Evolutionary conservation across 2,113 vertebrate species (phyloP).

Genomic region (Sturnira hondurensis): DNA sequence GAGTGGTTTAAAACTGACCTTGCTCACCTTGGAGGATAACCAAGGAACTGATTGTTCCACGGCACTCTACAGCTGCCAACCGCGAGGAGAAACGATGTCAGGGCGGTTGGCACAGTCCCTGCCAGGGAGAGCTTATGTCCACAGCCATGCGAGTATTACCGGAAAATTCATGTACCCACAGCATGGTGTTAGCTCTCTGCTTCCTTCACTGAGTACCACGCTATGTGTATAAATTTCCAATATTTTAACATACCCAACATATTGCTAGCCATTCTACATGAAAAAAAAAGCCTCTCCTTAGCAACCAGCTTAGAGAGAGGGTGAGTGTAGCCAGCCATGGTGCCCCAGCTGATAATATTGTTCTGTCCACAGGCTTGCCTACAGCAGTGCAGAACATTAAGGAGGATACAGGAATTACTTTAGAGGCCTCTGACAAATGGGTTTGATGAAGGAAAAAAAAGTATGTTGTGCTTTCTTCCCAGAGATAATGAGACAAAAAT

Average conservation of each 20-base stretch:
- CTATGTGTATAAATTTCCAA: background rate
- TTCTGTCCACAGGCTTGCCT: background rate
- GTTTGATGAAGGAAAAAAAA: background rate
- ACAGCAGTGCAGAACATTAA: background rate
- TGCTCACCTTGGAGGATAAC: slow-evolving; percentile 52
- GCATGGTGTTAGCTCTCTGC: background rate
- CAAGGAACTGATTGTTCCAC: slow-evolving; percentile 37
- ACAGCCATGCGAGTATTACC: background rate
- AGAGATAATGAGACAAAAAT: background rate
- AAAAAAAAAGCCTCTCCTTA: background rate
- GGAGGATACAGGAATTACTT: background rate
- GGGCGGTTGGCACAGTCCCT: background rate
- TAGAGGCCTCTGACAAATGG: background rate
- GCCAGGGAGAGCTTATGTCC: background rate
- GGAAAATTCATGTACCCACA: background rate
- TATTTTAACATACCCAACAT: background rate
- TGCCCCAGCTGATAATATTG: background rate
- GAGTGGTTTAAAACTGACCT: slow-evolving; percentile 67
- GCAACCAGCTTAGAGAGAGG: background rate
- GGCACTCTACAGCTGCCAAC: slow-evolving; percentile 22
- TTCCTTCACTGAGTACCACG: background rate
- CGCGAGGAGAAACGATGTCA: background rate
- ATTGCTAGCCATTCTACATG: background rate
- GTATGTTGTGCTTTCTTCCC: background rate
- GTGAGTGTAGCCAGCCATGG: background rate